Conservation (phyloP, 2,888 invertebrate species). For the Epinotia demarniana region DNA sequence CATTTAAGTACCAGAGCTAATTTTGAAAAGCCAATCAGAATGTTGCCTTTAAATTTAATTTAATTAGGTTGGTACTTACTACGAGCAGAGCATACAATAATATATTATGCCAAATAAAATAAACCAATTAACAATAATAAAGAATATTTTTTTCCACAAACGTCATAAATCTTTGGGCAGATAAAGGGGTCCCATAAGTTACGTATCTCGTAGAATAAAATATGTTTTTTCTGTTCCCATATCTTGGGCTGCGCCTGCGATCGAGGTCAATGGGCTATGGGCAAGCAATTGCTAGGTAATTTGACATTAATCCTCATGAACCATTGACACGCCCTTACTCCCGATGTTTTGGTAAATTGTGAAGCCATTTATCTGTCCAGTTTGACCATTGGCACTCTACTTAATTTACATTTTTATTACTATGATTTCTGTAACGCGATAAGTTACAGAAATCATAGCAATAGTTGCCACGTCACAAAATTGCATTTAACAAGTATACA, state of each 20-base stretch:
- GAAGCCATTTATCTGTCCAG: slow-evolving; percentile 32
- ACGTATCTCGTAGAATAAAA: slow-evolving; percentile 11
- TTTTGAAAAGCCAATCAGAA: background rate
- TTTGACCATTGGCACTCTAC: slow-evolving; percentile 9
- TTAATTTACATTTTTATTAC: background rate
- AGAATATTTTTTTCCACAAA: background rate
- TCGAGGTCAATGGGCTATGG: slow-evolving; percentile 70
- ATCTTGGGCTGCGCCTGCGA: slow-evolving; percentile 53
- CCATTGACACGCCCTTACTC: slow-evolving; percentile 71
- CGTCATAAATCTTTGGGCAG: background rate
- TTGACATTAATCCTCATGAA: slow-evolving; percentile 73
- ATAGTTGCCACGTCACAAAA: no score
- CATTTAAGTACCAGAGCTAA: no score
- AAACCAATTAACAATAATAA: background rate
- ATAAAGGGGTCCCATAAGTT: background rate
- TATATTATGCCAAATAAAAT: background rate
- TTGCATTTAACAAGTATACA: no score
- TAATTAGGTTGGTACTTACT: background rate
- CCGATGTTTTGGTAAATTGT: slow-evolving; percentile 61
- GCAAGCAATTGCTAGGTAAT: slow-evolving; percentile 65
- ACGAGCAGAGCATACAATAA: no score
- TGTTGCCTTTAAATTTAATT: background rate
- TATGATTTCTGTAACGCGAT: no score
- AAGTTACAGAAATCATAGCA: no score
- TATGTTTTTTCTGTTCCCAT: slow-evolving; percentile 28